Evolutionary conservation across 1,140 invertebrate species (phyloP).

Genomic region (Zaprionus taronus): DNA sequence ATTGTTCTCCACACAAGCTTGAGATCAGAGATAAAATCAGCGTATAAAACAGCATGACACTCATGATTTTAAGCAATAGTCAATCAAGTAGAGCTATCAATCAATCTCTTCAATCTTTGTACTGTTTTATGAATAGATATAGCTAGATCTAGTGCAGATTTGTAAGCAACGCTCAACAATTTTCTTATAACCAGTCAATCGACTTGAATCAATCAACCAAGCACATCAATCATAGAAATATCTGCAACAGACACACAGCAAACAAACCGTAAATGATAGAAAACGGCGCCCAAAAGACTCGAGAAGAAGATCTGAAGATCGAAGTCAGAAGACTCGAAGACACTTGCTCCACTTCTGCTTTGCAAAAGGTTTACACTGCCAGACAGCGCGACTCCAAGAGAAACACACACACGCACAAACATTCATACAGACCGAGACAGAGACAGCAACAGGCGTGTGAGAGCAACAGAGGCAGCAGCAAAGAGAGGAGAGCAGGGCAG

Average conservation of each 20-base stretch:
- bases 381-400: constrained; percentile 64
- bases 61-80: too few relatives aligned
- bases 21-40: too few relatives aligned
- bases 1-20: too few relatives aligned
- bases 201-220: too few relatives aligned
- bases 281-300: not conserved
- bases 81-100: not conserved
- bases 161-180: too few relatives aligned
- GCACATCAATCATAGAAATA: too few relatives aligned
- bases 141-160: too few relatives aligned
- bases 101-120: not conserved
- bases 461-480: not conserved
- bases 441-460: not conserved
- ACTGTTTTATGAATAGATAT: not conserved
- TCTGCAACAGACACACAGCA: not conserved
- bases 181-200: too few relatives aligned
- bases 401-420: constrained; percentile 15
- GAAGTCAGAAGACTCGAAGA: constrained; percentile 13
- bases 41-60: too few relatives aligned
- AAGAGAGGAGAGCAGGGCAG: not conserved
- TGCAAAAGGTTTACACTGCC: constrained; percentile 54
- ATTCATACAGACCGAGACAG: not conserved
- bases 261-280: not conserved
- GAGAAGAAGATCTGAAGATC: not conserved
- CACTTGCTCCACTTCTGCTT: constrained; percentile 70